Conservation (phyloP, 1,140 invertebrate species). For the Caenorhabditis elegans region WBcel235 BX284605.5:16248001-16248500, state of each 20-base stretch:
- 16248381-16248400: too few relatives aligned
- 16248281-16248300: background rate
- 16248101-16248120: background rate
- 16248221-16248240: background rate
- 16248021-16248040: background rate
- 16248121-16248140: background rate
- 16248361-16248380: too few relatives aligned
- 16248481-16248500: too few relatives aligned
- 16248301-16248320: background rate
- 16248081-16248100: background rate
- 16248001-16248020: background rate
- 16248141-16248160: background rate
- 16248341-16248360: too few relatives aligned
- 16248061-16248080: background rate
- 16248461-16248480: too few relatives aligned
- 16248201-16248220: background rate
- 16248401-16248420: too few relatives aligned
- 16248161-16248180: background rate
- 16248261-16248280: background rate
- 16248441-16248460: too few relatives aligned
- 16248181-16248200: background rate
- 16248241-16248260: background rate
- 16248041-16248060: background rate
- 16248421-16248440: too few relatives aligned
- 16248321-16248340: too few relatives aligned